Percentiles rank a stretch among this genome's conserved stretches.
phyloP scores from a whole-genome alignment of 2,797 vertebrate genomes.

The Lates japonicus region DNA sequence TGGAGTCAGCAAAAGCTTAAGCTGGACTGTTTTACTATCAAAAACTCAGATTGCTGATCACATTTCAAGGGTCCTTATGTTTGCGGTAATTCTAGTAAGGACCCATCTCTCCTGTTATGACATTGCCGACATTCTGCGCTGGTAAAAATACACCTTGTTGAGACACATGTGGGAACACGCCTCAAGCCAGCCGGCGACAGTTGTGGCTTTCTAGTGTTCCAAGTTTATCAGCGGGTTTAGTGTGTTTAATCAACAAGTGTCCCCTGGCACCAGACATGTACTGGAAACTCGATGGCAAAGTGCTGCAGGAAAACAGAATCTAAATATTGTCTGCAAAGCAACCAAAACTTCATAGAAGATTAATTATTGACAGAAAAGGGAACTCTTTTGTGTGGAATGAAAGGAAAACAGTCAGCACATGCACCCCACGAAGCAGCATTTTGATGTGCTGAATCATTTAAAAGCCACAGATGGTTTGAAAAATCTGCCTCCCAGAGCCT shows the following conservation, averaged over 20 bases:
- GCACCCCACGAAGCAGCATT: conserved; percentile 51
- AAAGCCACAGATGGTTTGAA: conserved; percentile 75
- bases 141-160: conserved; percentile 81
- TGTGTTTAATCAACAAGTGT: conserved; percentile 61
- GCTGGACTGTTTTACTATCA: conserved; percentile 34
- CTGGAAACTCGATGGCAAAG: conserved; percentile 6
- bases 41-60: conserved; percentile 62
- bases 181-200: conserved; percentile 49
- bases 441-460: conserved; percentile 79
- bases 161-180: conserved; percentile 72
- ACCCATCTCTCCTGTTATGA: conserved; percentile 72
- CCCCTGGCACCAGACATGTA: too few relatives aligned
- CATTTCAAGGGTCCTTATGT: conserved; percentile 73
- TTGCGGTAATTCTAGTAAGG: conserved; percentile 77
- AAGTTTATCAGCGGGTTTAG: conserved; percentile 52
- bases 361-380: background rate
- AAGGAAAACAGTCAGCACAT: conserved; percentile 12
- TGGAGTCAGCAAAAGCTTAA: conserved; percentile 34
- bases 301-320: background rate
- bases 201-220: conserved; percentile 58
- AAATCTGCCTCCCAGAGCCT: conserved; percentile 31
- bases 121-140: conserved; percentile 69
- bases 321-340: conserved; percentile 4
- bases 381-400: conserved; percentile 17
- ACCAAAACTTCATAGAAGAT: background rate